Evolutionary conservation across 2,797 vertebrate species (phyloP).

Genomic region (Silurus lanzhouensis): DNA sequence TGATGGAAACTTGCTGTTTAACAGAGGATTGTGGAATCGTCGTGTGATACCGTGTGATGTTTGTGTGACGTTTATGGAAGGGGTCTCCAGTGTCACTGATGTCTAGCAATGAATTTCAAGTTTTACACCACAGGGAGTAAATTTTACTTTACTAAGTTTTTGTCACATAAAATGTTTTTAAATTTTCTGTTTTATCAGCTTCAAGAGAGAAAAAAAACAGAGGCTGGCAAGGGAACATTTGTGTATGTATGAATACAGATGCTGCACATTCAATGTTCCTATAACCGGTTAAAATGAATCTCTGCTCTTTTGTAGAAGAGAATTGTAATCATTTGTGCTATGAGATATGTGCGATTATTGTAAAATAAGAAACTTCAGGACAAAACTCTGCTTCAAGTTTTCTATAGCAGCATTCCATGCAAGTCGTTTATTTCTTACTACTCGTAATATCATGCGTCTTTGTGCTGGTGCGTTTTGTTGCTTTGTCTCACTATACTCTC

Average conservation of each 20-base stretch:
- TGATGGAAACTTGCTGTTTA: background rate
- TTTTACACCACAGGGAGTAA: background rate
- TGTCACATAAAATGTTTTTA: background rate
- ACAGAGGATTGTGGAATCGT: background rate
- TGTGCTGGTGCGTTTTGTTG: background rate
- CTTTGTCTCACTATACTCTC: background rate
- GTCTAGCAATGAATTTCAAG: background rate
- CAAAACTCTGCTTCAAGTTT: background rate
- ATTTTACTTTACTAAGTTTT: background rate
- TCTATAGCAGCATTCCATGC: background rate
- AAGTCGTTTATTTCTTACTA: background rate
- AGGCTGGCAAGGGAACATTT: background rate
- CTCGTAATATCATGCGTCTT: background rate
- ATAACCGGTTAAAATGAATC: background rate
- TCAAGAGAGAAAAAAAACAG: background rate
- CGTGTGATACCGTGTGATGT: background rate
- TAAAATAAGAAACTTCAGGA: background rate
- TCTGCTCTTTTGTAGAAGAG: too few species aligned
- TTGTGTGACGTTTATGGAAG: background rate
- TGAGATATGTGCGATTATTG: background rate
- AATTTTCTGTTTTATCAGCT: background rate
- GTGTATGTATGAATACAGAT: background rate
- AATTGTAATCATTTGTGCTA: background rate
- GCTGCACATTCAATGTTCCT: background rate
- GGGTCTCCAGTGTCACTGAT: background rate